These are phyloP conservation scores for Aphidoletes aphidimyza DNA, from an alignment of 2,888 invertebrate species.

Conservation along the genomic window DNA sequence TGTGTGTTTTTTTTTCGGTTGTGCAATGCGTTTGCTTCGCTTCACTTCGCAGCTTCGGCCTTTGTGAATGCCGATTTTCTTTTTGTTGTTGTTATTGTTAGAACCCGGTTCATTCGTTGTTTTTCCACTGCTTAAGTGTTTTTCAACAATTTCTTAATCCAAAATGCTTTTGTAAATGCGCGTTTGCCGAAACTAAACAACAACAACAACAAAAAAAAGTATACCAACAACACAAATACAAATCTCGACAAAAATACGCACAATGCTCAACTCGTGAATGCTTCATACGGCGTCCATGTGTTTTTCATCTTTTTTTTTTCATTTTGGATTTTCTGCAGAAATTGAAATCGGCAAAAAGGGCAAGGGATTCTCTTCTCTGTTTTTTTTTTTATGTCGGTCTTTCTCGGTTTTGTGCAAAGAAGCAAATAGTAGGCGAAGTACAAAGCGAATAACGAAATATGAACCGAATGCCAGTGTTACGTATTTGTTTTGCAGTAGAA, in stretches of 20 bases:
- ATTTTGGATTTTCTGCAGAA: background rate
- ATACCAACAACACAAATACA: no score
- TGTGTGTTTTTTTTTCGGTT: background rate
- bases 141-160: background rate
- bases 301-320: background rate
- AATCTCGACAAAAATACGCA: background rate
- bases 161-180: constrained; percentile 10
- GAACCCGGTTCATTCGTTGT: background rate
- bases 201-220: background rate
- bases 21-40: background rate
- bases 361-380: background rate
- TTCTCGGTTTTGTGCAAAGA: constrained; percentile 15
- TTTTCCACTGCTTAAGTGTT: background rate
- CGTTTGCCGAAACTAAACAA: constrained; percentile 32
- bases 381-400: background rate
- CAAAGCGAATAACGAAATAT: background rate
- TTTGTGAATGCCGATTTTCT: background rate
- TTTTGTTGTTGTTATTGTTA: background rate
- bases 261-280: background rate
- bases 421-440: constrained; percentile 3
- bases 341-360: background rate
- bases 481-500: constrained; percentile 32
- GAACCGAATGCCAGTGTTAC: background rate
- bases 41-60: background rate
- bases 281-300: constrained; percentile 36